These are phyloP conservation scores for Oscheius sp. DNA, from an alignment of 2,888 invertebrate species.

Conservation along the genomic window DNA sequence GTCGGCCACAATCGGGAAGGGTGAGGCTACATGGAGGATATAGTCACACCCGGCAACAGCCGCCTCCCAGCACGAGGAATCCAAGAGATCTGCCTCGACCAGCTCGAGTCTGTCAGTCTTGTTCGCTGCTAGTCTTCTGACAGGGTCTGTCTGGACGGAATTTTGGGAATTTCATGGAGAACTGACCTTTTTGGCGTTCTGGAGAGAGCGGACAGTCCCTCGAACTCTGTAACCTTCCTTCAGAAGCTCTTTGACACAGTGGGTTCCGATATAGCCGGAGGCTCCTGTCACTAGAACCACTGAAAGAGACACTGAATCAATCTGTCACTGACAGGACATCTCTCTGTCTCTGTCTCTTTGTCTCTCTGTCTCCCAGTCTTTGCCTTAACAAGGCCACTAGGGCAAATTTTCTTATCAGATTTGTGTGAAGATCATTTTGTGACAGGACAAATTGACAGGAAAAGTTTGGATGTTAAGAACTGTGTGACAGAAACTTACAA, in stretches of 20 bases:
- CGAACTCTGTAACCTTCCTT: constrained; percentile 76
- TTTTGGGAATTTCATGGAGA: constrained; percentile 4
- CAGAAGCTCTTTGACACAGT: constrained; percentile 76
- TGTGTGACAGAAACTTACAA: constrained; percentile 14
- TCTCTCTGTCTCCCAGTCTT: background rate
- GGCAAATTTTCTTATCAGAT: background rate
- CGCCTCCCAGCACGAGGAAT: constrained; percentile 58
- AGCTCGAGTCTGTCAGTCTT: constrained; percentile 60
- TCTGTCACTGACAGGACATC: no score
- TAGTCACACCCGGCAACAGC: constrained; percentile 65
- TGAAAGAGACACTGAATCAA: constrained; percentile 42
- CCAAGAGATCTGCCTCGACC: constrained; percentile 69
- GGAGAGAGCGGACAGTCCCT: constrained; percentile 74
- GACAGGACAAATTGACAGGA: background rate
- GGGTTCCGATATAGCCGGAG: constrained; percentile 76
- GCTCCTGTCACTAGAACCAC: constrained; percentile 77
- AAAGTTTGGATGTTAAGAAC: background rate
- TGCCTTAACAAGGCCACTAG: background rate
- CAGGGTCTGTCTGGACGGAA: constrained; percentile 48
- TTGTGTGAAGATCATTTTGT: no score
- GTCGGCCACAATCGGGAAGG: constrained; percentile 70
- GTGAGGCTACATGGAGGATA: constrained; percentile 72
- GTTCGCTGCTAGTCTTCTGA: constrained; percentile 40
- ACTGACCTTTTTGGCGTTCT: constrained; percentile 62
- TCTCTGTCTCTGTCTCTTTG: background rate